phyloP scores from a whole-genome alignment of 2,888 invertebrate species.

The Morinoia aosen region DNA sequence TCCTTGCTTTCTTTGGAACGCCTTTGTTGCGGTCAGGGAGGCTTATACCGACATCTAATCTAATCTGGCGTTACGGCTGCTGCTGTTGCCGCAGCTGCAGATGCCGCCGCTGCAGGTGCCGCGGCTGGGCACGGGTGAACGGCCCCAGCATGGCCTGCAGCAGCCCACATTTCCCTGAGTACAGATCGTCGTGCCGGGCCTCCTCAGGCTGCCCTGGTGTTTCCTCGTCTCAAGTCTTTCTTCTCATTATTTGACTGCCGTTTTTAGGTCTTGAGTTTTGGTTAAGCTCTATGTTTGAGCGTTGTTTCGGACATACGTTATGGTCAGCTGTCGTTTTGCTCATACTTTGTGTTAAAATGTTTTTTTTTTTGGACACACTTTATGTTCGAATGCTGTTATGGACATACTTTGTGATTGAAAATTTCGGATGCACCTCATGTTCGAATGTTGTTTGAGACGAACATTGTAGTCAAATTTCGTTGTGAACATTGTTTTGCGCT shows the following conservation, averaged over 20 bases:
- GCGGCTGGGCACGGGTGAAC: conserved; percentile 5
- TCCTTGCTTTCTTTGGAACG: too few relatives aligned
- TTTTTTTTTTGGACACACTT: too few relatives aligned
- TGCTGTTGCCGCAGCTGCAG: neutral
- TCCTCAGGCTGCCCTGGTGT: neutral
- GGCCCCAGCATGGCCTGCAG: neutral
- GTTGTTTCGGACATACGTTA: neutral
- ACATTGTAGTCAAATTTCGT: too few relatives aligned
- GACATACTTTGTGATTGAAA: too few relatives aligned
- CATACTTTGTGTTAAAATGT: too few relatives aligned
- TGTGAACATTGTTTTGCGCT: too few relatives aligned
- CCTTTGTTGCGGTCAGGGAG: too few relatives aligned
- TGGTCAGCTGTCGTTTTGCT: too few relatives aligned
- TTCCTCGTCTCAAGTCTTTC: neutral
- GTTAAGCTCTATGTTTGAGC: neutral
- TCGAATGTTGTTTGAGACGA: too few relatives aligned
- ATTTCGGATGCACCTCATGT: too few relatives aligned
- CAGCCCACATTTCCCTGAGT: neutral
- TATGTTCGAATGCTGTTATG: too few relatives aligned
- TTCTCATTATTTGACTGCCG: neutral
- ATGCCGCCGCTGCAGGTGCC: neutral
- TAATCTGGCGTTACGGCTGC: neutral
- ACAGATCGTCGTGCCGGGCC: neutral
- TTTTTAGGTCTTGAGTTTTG: neutral
- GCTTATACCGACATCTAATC: too few relatives aligned